Evolutionary conservation across 2,113 vertebrate species (phyloP).

Genomic region (Scophthalmus maximus): DNA sequence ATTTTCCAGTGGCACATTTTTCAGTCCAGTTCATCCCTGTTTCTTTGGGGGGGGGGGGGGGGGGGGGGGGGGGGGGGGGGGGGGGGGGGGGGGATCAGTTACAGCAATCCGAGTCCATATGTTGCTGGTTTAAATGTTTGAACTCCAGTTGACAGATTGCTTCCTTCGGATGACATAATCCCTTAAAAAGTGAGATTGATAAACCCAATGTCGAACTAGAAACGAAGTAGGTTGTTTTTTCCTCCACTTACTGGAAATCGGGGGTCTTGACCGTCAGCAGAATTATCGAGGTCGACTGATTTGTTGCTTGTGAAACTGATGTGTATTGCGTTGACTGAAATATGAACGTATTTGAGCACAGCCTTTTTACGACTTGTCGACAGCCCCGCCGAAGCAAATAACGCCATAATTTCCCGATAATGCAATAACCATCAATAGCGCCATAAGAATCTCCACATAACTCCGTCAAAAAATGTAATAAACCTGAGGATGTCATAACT

Average conservation of each 20-base stretch:
- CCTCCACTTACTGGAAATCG: not conserved
- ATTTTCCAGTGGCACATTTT: slow-evolving; percentile 44
- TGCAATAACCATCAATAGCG: too few species aligned
- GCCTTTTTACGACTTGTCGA: too few species aligned
- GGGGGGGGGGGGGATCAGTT: not conserved
- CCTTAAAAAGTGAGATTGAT: not conserved
- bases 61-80: too few species aligned
- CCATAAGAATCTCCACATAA: too few species aligned
- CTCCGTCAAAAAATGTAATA: too few species aligned
- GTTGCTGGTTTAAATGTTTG: slow-evolving; percentile 16
- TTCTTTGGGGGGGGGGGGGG: not conserved
- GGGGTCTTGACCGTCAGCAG: too few species aligned
- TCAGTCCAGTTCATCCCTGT: not conserved
- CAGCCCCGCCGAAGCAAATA: too few species aligned
- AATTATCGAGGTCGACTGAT: not conserved
- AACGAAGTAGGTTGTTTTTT: not conserved
- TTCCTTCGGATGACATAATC: not conserved
- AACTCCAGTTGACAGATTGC: not conserved
- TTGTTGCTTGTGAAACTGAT: not conserved
- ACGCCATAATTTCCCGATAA: too few species aligned
- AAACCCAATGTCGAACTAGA: not conserved
- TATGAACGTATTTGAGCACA: too few species aligned
- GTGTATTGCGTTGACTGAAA: too few species aligned
- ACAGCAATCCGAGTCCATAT: not conserved
- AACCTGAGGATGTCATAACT: too few species aligned